Percentiles rank a stretch among this genome's conserved stretches.
These are phyloP conservation scores for Megalurothrips usitatus DNA, from an alignment of 2,888 invertebrate species.

Conservation along the genomic window DNA sequence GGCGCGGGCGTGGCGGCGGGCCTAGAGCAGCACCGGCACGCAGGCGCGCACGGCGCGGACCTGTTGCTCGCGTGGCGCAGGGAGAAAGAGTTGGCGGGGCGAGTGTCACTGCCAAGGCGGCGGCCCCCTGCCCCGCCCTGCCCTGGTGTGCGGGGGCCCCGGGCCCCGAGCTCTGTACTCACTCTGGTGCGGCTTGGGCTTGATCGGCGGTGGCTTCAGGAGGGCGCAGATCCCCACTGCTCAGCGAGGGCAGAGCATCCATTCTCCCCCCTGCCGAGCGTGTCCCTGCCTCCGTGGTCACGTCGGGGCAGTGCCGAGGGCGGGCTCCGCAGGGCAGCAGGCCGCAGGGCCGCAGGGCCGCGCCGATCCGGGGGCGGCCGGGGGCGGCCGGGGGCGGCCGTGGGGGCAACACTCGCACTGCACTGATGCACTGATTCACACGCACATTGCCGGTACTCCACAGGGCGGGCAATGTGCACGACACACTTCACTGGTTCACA, in stretches of 20 bases:
- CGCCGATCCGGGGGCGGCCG: not conserved
- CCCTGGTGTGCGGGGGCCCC: no score
- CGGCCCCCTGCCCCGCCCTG: no score
- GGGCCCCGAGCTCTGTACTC: not conserved
- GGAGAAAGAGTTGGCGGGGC: not conserved
- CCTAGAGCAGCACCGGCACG: no score
- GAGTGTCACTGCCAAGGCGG: not conserved
- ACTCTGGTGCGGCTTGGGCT: not conserved
- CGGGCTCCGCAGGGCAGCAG: not conserved
- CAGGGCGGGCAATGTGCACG: not conserved
- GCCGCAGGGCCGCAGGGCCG: not conserved
- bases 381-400: not conserved
- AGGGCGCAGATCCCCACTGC: not conserved
- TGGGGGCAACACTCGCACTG: not conserved
- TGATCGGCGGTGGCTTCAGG: not conserved
- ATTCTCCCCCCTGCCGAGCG: not conserved
- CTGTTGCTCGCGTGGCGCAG: not conserved
- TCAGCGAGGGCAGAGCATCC: no score
- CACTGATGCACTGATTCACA: not conserved
- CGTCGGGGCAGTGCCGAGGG: not conserved
- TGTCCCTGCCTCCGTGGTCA: not conserved
- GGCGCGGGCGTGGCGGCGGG: conserved; percentile 31
- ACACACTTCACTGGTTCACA: not conserved
- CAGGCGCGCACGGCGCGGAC: no score
- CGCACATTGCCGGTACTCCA: not conserved